Conservation (phyloP, 2,888 invertebrate genomes). For the Troilus luridus region DNA sequence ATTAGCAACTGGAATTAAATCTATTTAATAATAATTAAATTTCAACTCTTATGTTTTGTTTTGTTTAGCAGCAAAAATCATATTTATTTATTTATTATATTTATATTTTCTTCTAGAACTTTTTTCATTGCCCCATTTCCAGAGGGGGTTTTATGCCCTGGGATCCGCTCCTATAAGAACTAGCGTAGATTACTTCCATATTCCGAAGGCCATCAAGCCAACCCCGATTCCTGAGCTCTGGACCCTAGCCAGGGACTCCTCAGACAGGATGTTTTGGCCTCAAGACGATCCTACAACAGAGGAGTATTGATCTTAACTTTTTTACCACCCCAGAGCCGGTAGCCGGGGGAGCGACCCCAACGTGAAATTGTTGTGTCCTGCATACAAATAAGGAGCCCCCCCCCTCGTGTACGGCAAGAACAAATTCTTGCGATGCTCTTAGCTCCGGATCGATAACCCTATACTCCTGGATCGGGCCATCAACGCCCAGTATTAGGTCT, state of each 20-base stretch:
- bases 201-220: neutral
- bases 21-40: too few species aligned
- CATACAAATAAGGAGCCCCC: constrained; percentile 67
- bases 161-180: neutral
- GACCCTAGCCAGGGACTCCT: constrained; percentile 14
- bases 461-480: constrained; percentile 36
- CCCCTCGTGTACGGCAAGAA: constrained; percentile 54
- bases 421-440: constrained; percentile 57
- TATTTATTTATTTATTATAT: neutral
- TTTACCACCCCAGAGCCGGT: constrained; percentile 63
- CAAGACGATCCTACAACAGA: constrained; percentile 60
- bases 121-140: neutral
- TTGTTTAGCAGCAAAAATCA: too few species aligned
- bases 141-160: neutral
- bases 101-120: neutral
- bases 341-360: constrained; percentile 64
- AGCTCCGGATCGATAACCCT: constrained; percentile 51
- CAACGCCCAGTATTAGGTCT: constrained; percentile 26
- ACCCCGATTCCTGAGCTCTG: neutral
- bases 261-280: constrained; percentile 57
- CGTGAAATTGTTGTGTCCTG: constrained; percentile 67
- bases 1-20: too few species aligned
- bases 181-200: neutral
- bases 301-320: constrained; percentile 66
- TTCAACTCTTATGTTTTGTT: too few species aligned